Evolutionary conservation across 2,888 invertebrate genomes (phyloP).

Genomic region (Zaprionus obscuricornis): DNA sequence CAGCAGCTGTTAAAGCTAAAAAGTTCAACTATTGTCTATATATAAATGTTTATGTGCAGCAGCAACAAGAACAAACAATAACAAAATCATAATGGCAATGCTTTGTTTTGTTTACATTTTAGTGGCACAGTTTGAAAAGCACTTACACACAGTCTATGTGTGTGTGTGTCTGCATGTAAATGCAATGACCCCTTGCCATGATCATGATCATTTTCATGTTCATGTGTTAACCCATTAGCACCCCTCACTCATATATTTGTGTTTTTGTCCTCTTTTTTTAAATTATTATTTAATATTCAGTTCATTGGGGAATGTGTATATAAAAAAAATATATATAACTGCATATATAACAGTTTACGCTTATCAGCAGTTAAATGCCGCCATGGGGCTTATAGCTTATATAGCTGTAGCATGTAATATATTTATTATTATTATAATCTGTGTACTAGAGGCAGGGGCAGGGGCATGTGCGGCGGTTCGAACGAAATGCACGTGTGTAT

Average conservation of each 20-base stretch:
- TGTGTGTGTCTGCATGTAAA: constrained; percentile 7
- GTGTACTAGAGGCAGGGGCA: no score
- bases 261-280: not conserved
- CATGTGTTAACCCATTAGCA: constrained; percentile 54
- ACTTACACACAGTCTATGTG: constrained; percentile 13
- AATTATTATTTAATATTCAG: constrained; percentile 39
- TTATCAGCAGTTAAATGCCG: no score
- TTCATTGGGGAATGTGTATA: no score
- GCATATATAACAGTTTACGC: no score
- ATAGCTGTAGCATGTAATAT: no score
- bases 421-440: no score
- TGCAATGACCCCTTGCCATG: constrained; percentile 65
- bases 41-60: not conserved
- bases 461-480: not conserved
- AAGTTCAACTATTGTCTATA: constrained; percentile 42
- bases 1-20: constrained; percentile 32
- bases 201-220: constrained; percentile 45
- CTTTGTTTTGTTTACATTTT: constrained; percentile 51
- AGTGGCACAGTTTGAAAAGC: constrained; percentile 48
- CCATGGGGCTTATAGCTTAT: no score
- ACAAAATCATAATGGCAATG: constrained; percentile 17
- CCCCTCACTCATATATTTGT: constrained; percentile 20
- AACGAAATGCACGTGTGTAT: no score
- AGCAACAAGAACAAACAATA: constrained; percentile 25
- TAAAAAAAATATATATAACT: no score